phyloP scores from a whole-genome alignment of 2,797 vertebrate genomes.

The Emys orbicularis region DNA sequence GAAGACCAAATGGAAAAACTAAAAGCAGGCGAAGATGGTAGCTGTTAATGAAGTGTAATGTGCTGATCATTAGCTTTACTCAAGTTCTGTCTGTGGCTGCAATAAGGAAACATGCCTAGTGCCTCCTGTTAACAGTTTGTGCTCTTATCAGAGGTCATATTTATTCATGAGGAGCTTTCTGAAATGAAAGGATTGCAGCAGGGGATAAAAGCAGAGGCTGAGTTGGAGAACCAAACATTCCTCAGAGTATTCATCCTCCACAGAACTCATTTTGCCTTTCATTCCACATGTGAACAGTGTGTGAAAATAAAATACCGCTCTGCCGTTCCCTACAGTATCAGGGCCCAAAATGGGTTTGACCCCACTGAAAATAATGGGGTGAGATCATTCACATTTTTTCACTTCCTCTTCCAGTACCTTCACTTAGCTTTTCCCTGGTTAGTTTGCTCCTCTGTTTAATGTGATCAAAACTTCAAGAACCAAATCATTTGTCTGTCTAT shows the following conservation, averaged over 20 bases:
- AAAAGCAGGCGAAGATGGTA: conserved; percentile 18
- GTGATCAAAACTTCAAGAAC: neutral
- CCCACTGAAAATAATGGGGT: conserved; percentile 14
- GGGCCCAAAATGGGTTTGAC: neutral
- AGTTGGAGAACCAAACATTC: conserved; percentile 42
- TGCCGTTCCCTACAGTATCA: conserved; percentile 45
- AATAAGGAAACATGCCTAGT: conserved; percentile 6
- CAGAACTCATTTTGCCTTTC: conserved; percentile 4
- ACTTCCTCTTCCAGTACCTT: neutral
- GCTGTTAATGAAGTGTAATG: conserved; percentile 47
- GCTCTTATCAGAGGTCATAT: conserved; percentile 22
- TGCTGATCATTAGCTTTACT: conserved; percentile 38
- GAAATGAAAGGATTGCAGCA: conserved; percentile 47
- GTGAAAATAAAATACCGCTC: conserved; percentile 63
- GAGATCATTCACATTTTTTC: neutral
- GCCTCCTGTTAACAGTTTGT: neutral
- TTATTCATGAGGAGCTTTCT: conserved; percentile 34
- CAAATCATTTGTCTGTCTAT: neutral
- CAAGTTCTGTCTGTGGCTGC: neutral
- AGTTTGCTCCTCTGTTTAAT: neutral
- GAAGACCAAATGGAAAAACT: conserved; percentile 61
- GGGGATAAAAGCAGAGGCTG: conserved; percentile 30
- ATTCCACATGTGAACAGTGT: conserved; percentile 27
- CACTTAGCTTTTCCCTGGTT: neutral
- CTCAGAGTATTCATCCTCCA: conserved; percentile 64